Base-by-base conservation (phyloP, 1,140 invertebrate species). In the Pachyrhynchus sulphureomaculatus region DNA sequence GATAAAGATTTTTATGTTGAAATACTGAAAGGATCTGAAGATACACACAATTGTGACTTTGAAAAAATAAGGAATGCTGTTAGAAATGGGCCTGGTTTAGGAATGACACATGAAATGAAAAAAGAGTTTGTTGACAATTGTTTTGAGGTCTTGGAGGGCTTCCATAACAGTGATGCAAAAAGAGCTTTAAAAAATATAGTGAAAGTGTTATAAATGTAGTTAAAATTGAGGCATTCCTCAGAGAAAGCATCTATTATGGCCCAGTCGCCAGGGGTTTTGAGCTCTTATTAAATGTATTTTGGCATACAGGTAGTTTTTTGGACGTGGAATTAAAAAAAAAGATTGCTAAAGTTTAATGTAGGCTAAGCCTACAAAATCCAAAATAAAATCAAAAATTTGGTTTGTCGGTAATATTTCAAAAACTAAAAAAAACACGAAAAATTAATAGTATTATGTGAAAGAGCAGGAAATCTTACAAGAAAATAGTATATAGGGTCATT, bases 171-270 rank as follows among this genome's bases (percentile, higher is more conserved):
- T 64, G 88, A 90, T 75, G 88, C 89, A 2, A 77, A 85, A 23
- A 87, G 83, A 42, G 88, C 88, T 0, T 78, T 91, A 29, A 79
- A 82, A 34, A 91, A 91, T 76, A 91, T 91, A 68, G 88, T 92
- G n/a, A 62, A 41, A 24, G 36, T 53, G 24, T 49, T 55, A 29
- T 29, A 29, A 10, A 29, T 9, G 34, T 62, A 42, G 45, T 5
- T 21, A 49, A 26, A 15, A 10, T 13, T 49, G 12, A 47, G 12
- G 12, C 17, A 9, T 41, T 10, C 12, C 1, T 41, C 8, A 6
- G 0, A 39, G 1, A 39, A 9, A 21, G 15, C 15, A 45, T 18
- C 9, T n/a, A 45, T 45, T 20, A 45, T 45, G n/a, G n/a, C n/a
- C n/a, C n/a, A n/a, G n/a, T n/a, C n/a, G n/a, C n/a, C n/a, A n/a